Evolutionary conservation across 2,113 vertebrate genomes (phyloP).

Genomic region (Urocolius indicus): DNA sequence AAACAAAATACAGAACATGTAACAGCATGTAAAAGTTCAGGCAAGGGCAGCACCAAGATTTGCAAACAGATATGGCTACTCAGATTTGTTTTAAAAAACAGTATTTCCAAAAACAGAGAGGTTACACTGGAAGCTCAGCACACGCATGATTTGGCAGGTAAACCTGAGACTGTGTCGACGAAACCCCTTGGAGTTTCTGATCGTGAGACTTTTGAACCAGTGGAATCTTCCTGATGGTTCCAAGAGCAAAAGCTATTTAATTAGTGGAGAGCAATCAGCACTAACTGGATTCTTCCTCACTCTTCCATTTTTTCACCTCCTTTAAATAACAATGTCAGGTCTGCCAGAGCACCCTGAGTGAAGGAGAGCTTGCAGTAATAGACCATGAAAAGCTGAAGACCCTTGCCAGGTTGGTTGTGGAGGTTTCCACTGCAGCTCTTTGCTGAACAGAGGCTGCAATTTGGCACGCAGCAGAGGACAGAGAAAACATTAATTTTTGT

Average conservation of each 20-base stretch:
- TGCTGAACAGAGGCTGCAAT: neutral
- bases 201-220: neutral
- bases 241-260: neutral
- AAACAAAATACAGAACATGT: conserved; percentile 55
- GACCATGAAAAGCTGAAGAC: neutral
- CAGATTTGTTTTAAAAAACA: neutral
- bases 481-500: neutral
- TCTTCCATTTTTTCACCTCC: neutral
- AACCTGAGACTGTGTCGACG: neutral
- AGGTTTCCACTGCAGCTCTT: neutral
- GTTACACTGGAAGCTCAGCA: conserved; percentile 43
- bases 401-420: neutral
- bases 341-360: accelerated
- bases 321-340: neutral
- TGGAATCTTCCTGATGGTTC: neutral
- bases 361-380: neutral
- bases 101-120: conserved; percentile 21
- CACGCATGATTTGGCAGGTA: neutral
- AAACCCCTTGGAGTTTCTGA: neutral
- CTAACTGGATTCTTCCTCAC: neutral
- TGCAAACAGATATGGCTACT: conserved; percentile 14
- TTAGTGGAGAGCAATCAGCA: neutral
- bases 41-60: conserved; percentile 36
- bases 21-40: conserved; percentile 50
- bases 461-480: neutral